Percentiles rank a stretch among this genome's conserved stretches.
These are phyloP conservation scores for Andrena minutula DNA, from an alignment of 2,888 invertebrate genomes.

Conservation along the genomic window DNA sequence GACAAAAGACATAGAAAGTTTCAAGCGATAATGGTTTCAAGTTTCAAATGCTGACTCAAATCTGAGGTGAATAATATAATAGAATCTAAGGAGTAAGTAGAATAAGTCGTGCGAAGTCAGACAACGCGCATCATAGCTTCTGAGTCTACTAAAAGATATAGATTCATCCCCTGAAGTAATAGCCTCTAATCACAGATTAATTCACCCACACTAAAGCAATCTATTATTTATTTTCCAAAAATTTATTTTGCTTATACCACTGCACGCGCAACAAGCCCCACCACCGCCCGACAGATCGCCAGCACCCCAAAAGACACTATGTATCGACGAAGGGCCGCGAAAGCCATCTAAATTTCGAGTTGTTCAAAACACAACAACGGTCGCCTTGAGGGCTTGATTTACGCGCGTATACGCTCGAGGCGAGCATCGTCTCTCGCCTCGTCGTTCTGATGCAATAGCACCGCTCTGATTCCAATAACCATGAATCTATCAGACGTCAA, in stretches of 20 bases:
- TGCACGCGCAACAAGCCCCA: background rate
- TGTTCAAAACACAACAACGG: constrained; percentile 35
- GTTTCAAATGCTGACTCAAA: no score
- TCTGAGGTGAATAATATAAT: no score
- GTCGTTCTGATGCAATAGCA: constrained; percentile 67
- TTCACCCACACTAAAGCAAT: no score
- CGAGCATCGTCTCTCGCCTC: constrained; percentile 43
- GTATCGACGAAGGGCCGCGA: constrained; percentile 17
- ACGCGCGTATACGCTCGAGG: constrained; percentile 61
- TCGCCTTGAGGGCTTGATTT: constrained; percentile 61
- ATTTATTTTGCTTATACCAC: background rate
- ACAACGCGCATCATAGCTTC: no score
- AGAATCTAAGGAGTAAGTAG: no score
- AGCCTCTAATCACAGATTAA: no score
- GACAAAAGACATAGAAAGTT: no score
- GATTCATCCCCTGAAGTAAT: no score
- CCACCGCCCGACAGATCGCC: background rate
- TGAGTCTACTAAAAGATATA: no score
- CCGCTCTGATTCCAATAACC: constrained; percentile 90
- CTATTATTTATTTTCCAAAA: background rate
- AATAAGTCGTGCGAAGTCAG: no score
- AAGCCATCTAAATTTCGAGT: constrained; percentile 11
- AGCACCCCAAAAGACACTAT: background rate
- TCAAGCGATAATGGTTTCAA: no score
- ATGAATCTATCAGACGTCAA: constrained; percentile 92